Base-by-base conservation (phyloP, 2,797 vertebrate genomes). In the Epinephelus awoara region DNA sequence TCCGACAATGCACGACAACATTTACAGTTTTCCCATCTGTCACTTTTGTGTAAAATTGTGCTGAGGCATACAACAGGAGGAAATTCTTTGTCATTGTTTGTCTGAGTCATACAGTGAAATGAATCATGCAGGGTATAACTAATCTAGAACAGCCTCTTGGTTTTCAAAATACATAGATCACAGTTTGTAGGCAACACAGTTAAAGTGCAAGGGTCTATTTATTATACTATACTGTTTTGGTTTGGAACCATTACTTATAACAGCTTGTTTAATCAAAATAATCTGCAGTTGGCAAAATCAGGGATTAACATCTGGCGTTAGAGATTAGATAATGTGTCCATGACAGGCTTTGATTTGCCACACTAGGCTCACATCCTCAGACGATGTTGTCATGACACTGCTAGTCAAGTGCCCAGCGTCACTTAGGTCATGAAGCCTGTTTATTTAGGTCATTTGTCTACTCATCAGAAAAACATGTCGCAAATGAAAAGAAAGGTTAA, bases 311-410 rank as follows among this genome's bases (percentile, higher is more conserved):
- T 86, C 52, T 79, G 57, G 52, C 62, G 56, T 74, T 63, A 66
- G 51, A 80, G 72, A 85, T 74, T 61, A 72, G n/a, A 58, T 68
- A 69, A 59, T 82, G 67, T 76, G 65, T 65, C 29, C 8, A 19
- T 71, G 65, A 67, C 72, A 74, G 79, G 34, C 56, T 69, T 76
- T 69, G 44, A 84, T 85, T 79, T 62, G 34, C 74, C 67, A 74
- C 59, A 44, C 19, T 23, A 23, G 61, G 50, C 44, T 54, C 19
- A 17, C 63, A 44, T 67, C 42, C 47, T 71, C 52, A n/a, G 47
- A 27, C n/a, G 61, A 6, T 12, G 49, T 79, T 83, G 29, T 65
- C 74, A 66, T 69, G 82, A 68, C 78, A 67, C 46, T 47, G 11
- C 44, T 14, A 56, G n/a, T 75, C 51, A 25, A 27, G 50, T n/a